Percentiles rank a stretch among this genome's conserved stretches.
These are phyloP conservation scores for Gari tellinella DNA, from an alignment of 2,888 invertebrate species.

Conservation along the genomic window DNA sequence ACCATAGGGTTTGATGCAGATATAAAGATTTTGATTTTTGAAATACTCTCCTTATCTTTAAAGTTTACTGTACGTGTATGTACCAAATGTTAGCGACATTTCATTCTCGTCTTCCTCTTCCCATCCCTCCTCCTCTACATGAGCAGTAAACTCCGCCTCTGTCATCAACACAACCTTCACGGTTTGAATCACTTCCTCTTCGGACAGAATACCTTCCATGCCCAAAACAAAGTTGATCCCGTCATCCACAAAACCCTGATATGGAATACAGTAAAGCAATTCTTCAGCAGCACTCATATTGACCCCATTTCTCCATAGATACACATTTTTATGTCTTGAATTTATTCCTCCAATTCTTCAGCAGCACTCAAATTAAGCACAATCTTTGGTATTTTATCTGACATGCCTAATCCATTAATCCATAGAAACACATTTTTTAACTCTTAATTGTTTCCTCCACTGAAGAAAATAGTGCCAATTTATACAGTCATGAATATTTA, in stretches of 20 bases:
- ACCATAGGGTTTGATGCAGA: too few species aligned
- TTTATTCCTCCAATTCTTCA: background rate
- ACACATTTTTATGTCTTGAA: too few species aligned
- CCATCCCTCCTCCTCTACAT: slow-evolving; percentile 77
- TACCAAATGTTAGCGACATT: slow-evolving; percentile 34
- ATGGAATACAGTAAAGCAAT: slow-evolving; percentile 1
- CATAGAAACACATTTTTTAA: too few species aligned
- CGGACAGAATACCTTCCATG: slow-evolving; percentile 76
- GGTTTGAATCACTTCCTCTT: slow-evolving; percentile 71
- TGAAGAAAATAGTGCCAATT: too few species aligned
- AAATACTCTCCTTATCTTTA: too few species aligned
- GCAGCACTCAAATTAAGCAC: background rate
- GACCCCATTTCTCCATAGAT: too few species aligned
- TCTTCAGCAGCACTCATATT: background rate
- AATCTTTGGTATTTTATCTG: background rate
- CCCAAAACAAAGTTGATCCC: slow-evolving; percentile 74
- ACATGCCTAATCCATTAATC: background rate
- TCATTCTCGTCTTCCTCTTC: slow-evolving; percentile 70
- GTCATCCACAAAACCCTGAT: slow-evolving; percentile 70
- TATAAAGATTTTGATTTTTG: too few species aligned
- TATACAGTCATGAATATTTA: too few species aligned
- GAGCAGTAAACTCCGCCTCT: slow-evolving; percentile 61
- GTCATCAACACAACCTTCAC: slow-evolving; percentile 77
- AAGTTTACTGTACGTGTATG: too few species aligned
- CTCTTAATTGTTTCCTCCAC: too few species aligned